A percentile compares a stretch with the other conserved stretches of the same genome.
These are phyloP conservation scores for Catocala sponsa DNA, from an alignment of 2,888 invertebrate species.

Conservation along the genomic window DNA sequence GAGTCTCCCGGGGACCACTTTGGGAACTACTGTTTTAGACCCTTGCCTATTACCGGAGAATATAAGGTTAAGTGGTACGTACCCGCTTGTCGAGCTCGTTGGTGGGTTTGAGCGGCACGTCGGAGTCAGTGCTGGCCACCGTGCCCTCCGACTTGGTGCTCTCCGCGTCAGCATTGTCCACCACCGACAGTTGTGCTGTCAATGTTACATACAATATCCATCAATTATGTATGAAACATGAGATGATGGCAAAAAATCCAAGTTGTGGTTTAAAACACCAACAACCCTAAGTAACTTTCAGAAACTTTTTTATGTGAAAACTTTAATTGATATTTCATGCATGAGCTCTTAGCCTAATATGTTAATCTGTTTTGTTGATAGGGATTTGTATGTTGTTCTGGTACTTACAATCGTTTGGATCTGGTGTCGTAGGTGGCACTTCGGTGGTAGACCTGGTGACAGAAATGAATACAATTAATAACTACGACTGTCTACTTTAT, in stretches of 20 bases:
- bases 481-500: background rate
- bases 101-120: slow-evolving; percentile 88
- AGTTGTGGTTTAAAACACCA: too few species aligned
- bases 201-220: background rate
- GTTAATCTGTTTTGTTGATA: too few species aligned
- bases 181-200: slow-evolving; percentile 67
- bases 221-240: too few species aligned
- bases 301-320: too few species aligned
- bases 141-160: slow-evolving; percentile 89
- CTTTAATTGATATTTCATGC: too few species aligned
- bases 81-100: slow-evolving; percentile 90
- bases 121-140: slow-evolving; percentile 91
- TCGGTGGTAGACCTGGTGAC: slow-evolving; percentile 66
- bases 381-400: too few species aligned
- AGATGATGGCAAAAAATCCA: too few species aligned
- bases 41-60: too few species aligned
- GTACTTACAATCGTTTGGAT: slow-evolving; percentile 69
- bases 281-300: too few species aligned
- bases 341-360: too few species aligned
- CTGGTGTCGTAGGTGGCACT: slow-evolving; percentile 61
- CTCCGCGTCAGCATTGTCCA: slow-evolving; percentile 90
- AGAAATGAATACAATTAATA: slow-evolving; percentile 1
- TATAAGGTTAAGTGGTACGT: background rate
- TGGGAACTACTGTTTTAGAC: too few species aligned
- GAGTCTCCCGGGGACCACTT: too few species aligned